Evolutionary conservation across 2,797 vertebrate genomes (phyloP).

Genomic region (Momotus momota): DNA sequence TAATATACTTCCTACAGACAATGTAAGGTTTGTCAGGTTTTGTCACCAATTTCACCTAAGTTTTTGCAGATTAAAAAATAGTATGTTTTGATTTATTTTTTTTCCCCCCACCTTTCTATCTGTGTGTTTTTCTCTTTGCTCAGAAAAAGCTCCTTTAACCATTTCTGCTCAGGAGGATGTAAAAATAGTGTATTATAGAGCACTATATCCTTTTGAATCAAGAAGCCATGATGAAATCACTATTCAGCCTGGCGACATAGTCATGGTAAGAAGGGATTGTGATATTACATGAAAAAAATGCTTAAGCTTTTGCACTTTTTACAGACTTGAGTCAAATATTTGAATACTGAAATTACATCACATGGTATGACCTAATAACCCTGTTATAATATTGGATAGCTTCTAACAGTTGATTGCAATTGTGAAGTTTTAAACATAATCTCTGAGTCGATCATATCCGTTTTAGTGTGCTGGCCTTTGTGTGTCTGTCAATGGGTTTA

Average conservation of each 20-base stretch:
- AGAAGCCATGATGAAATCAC: slow-evolving; percentile 97
- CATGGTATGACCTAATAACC: background rate
- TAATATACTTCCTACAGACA: background rate
- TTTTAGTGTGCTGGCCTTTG: background rate
- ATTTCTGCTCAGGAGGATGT: slow-evolving; percentile 88
- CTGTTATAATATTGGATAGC: background rate
- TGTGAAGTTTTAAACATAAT: background rate
- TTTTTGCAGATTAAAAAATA: background rate
- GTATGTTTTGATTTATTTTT: background rate
- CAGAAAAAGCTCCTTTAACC: slow-evolving; percentile 85
- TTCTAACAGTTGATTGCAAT: background rate
- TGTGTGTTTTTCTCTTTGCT: slow-evolving; percentile 24
- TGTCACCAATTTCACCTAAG: background rate
- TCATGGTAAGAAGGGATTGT: slow-evolving; percentile 87
- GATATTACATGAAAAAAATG: background rate
- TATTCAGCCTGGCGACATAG: slow-evolving; percentile 93
- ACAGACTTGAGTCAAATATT: background rate
- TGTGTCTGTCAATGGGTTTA: background rate
- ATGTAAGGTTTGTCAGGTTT: background rate
- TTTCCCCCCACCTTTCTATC: background rate
- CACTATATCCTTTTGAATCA: slow-evolving; percentile 95
- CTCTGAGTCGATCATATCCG: background rate
- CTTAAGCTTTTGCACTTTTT: background rate
- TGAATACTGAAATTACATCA: background rate
- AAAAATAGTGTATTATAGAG: slow-evolving; percentile 96